Percentiles rank a stretch among this genome's conserved stretches.
These are phyloP conservation scores for Ruditapes philippinarum DNA, from an alignment of 1,140 invertebrate species.

Conservation along the genomic window DNA sequence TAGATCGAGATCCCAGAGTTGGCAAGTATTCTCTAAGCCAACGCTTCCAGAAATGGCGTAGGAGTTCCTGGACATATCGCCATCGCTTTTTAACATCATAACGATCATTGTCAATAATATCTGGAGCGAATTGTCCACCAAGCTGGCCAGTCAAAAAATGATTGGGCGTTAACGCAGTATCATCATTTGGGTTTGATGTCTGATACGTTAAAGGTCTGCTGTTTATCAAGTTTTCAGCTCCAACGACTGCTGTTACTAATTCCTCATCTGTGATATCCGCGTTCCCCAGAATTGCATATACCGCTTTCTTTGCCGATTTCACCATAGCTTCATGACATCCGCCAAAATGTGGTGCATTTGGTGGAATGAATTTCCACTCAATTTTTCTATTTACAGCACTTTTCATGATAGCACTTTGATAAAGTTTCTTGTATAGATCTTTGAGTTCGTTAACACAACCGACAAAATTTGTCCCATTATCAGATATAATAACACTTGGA, in stretches of 20 bases:
- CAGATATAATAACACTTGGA: neutral
- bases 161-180: constrained; percentile 18
- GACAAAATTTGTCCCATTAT: constrained; percentile 10
- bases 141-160: constrained; percentile 19
- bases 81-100: constrained; percentile 15
- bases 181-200: neutral
- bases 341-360: constrained; percentile 28
- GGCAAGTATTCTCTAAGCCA: constrained; percentile 59
- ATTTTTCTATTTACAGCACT: neutral
- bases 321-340: constrained; percentile 85
- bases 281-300: constrained; percentile 31
- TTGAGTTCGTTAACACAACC: neutral
- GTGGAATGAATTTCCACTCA: constrained; percentile 48
- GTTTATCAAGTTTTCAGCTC: constrained; percentile 45
- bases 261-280: constrained; percentile 61
- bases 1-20: too few species aligned
- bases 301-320: constrained; percentile 79
- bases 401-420: neutral
- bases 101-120: neutral
- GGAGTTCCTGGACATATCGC: constrained; percentile 58
- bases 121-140: constrained; percentile 22
- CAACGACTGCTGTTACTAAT: constrained; percentile 29
- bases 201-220: constrained; percentile 39
- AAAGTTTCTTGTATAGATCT: neutral
- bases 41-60: constrained; percentile 58